These are phyloP conservation scores for Pandemis corylana DNA, from an alignment of 2,888 invertebrate species.

Conservation along the genomic window DNA sequence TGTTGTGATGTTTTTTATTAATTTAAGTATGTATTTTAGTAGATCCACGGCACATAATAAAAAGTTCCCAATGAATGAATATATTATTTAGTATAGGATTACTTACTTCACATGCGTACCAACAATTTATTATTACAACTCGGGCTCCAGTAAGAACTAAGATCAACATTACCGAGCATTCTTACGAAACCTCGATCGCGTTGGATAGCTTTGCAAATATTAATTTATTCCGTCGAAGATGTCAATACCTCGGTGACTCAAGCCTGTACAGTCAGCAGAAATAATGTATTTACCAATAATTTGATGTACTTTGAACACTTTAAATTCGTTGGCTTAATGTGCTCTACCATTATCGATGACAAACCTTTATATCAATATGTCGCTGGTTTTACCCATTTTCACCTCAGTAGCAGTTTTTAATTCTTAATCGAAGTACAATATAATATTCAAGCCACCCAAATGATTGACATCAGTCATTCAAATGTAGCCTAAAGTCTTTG, in stretches of 20 bases:
- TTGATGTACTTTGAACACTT: background rate
- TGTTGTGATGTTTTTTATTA: too few relatives aligned
- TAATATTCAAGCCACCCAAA: background rate
- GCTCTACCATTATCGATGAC: background rate
- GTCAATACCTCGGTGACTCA: constrained; percentile 38
- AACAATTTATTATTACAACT: background rate
- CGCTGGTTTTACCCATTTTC: too few relatives aligned
- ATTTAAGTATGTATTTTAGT: too few relatives aligned
- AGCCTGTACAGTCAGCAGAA: constrained; percentile 18
- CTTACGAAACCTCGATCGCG: constrained; percentile 19
- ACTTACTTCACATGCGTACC: background rate
- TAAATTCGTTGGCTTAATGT: background rate
- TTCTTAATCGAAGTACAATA: too few relatives aligned
- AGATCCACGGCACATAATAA: too few relatives aligned
- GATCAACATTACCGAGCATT: constrained; percentile 14
- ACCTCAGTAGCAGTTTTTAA: too few relatives aligned
- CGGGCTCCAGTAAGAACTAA: background rate
- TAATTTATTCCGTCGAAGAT: constrained; percentile 27
- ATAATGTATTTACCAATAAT: background rate
- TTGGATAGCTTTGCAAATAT: constrained; percentile 38
- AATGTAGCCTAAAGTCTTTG: background rate
- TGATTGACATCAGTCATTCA: background rate
- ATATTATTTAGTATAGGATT: background rate
- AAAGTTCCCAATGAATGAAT: too few relatives aligned
- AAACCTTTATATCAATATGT: background rate